Conservation (phyloP, 2,888 invertebrate species). For the Pollenia labialis region DNA sequence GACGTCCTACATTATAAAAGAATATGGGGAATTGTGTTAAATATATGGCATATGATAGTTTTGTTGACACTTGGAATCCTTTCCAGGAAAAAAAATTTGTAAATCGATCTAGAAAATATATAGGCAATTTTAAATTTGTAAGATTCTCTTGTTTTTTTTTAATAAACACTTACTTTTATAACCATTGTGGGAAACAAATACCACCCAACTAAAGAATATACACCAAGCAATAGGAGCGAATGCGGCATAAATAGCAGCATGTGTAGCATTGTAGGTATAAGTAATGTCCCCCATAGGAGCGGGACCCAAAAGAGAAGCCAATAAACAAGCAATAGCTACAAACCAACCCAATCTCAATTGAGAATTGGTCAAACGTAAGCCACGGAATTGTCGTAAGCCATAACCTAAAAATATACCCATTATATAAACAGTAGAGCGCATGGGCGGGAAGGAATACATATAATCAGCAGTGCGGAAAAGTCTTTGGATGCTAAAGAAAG, state of each 20-base stretch:
- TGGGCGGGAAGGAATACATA: constrained; percentile 88
- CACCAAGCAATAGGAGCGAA: constrained; percentile 90
- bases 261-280: constrained; percentile 87
- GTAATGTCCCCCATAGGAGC: constrained; percentile 87
- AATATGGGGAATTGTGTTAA: constrained; percentile 89
- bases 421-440: constrained; percentile 88
- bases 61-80: constrained; percentile 87
- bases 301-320: constrained; percentile 86
- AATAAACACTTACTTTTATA: constrained; percentile 85
- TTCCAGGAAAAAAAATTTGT: constrained; percentile 86
- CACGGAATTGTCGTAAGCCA: constrained; percentile 85
- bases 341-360: constrained; percentile 86
- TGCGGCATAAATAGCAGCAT: constrained; percentile 89
- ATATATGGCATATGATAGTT: constrained; percentile 89
- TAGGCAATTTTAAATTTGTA: neutral
- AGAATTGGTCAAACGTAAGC: constrained; percentile 82
- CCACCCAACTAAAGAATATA: constrained; percentile 88
- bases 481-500: constrained; percentile 85
- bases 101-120: constrained; percentile 84
- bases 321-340: constrained; percentile 85
- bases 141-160: too few species aligned
- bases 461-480: constrained; percentile 88
- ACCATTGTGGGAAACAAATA: constrained; percentile 87
- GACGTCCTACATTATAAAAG: constrained; percentile 88
- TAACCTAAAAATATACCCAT: constrained; percentile 88